Conservation (phyloP, 2,888 invertebrate species). For the Nezara viridula region DNA sequence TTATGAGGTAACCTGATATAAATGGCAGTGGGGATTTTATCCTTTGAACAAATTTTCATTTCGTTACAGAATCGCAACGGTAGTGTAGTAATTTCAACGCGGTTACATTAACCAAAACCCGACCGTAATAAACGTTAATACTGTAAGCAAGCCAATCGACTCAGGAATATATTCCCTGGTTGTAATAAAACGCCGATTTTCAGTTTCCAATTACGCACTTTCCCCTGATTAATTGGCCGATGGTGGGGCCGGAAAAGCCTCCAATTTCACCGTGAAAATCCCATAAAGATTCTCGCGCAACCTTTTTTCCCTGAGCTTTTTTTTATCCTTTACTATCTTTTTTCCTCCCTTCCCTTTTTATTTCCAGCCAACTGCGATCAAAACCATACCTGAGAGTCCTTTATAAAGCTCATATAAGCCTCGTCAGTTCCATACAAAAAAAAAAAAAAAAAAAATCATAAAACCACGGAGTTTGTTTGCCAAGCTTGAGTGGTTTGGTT, state of each 20-base stretch:
- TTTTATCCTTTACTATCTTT: conserved; percentile 19
- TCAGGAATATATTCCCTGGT: conserved; percentile 1
- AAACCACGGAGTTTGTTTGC: neutral
- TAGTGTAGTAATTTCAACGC: neutral
- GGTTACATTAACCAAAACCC: neutral
- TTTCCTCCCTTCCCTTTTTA: neutral
- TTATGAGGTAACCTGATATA: too few species aligned
- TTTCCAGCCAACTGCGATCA: neutral
- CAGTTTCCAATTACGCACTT: conserved; percentile 38
- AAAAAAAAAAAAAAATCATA: neutral
- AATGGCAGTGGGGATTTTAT: too few species aligned
- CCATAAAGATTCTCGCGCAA: conserved; percentile 25
- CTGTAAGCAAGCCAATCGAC: neutral
- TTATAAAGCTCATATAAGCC: conserved; percentile 1
- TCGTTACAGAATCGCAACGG: neutral
- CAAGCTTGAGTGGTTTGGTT: neutral
- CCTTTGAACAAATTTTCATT: neutral
- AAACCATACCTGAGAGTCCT: neutral
- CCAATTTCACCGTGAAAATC: conserved; percentile 43
- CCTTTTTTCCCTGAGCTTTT: neutral
- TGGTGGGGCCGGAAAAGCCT: conserved; percentile 39
- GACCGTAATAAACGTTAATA: neutral
- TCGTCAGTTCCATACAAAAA: neutral
- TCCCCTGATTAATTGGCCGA: conserved; percentile 39
- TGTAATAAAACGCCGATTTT: conserved; percentile 56